Conservation (phyloP, 2,797 vertebrate species). For the Enteromius unitaeniatus region DNA sequence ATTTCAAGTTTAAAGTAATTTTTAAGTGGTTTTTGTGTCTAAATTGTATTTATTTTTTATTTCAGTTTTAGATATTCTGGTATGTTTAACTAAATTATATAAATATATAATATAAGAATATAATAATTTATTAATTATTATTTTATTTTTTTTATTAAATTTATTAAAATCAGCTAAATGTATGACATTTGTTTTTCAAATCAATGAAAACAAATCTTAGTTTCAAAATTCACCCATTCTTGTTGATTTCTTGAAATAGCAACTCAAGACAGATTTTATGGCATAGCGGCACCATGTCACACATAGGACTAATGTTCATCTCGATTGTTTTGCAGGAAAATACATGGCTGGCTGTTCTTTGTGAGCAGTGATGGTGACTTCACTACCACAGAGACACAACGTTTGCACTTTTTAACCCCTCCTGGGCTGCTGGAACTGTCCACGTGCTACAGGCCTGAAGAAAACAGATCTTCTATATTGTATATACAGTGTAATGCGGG, state of each 20-base stretch:
- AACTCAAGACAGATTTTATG: neutral
- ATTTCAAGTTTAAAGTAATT: too few relatives aligned
- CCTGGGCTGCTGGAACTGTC: conserved; percentile 4
- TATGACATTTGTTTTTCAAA: neutral
- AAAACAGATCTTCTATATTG: conserved; percentile 7
- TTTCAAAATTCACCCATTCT: neutral
- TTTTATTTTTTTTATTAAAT: too few relatives aligned
- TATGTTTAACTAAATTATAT: too few relatives aligned
- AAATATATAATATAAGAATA: too few relatives aligned
- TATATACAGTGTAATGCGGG: neutral
- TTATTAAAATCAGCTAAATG: neutral
- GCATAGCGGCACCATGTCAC: neutral
- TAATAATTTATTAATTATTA: too few relatives aligned
- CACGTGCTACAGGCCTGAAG: conserved; percentile 9
- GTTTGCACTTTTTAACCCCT: conserved; percentile 69
- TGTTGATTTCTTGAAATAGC: neutral
- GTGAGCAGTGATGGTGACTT: conserved; percentile 60
- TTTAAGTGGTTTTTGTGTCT: too few relatives aligned
- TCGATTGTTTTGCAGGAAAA: conserved; percentile 72
- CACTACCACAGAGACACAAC: conserved; percentile 46
- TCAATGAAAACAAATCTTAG: neutral
- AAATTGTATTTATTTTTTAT: too few relatives aligned
- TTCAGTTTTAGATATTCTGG: too few relatives aligned
- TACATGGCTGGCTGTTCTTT: conserved; percentile 83
- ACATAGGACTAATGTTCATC: neutral